A percentile compares a stretch with the other conserved stretches of the same genome.
Conservation (phyloP, 1,140 invertebrate species). For the Drosophila ohnishii region DNA sequence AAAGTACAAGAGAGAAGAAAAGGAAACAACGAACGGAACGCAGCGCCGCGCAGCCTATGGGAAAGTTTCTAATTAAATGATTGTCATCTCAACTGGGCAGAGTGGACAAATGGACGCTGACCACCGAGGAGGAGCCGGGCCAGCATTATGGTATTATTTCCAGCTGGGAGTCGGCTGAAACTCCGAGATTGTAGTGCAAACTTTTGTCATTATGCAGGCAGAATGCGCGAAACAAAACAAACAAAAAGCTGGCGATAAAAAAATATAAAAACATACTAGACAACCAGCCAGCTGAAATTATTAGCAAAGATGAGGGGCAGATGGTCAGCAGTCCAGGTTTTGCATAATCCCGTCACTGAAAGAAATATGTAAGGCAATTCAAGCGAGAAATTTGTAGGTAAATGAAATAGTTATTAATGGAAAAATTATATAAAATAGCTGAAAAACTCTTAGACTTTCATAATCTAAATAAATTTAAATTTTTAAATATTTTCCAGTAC, state of each 20-base stretch:
- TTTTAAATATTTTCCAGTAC: conserved; percentile 7
- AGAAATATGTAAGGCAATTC: not conserved
- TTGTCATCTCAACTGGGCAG: conserved; percentile 77
- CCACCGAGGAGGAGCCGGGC: conserved; percentile 43
- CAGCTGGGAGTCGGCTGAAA: conserved; percentile 41
- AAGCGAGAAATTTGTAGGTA: too few species aligned
- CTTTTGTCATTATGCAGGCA: conserved; percentile 78
- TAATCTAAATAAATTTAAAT: not conserved
- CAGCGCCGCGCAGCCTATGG: conserved; percentile 70
- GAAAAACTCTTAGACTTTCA: not conserved
- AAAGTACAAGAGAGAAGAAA: conserved; percentile 45
- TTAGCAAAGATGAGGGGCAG: conserved; percentile 69
- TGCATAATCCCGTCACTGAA: conserved; percentile 25
- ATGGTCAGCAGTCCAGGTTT: conserved; percentile 38
- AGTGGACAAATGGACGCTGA: conserved; percentile 59
- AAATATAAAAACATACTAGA: conserved; percentile 39
- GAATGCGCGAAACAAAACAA: conserved; percentile 39
- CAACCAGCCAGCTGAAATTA: conserved; percentile 69
- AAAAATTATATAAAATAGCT: not conserved
- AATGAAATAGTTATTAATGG: too few species aligned
- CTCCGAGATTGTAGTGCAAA: conserved; percentile 59
- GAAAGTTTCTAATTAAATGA: conserved; percentile 83
- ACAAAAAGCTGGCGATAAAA: conserved; percentile 37
- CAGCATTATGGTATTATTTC: conserved; percentile 9
- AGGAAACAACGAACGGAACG: conserved; percentile 36